These are phyloP conservation scores for Diaprepes abbreviatus DNA, from an alignment of 2,888 invertebrate species.

Conservation along the genomic window DNA sequence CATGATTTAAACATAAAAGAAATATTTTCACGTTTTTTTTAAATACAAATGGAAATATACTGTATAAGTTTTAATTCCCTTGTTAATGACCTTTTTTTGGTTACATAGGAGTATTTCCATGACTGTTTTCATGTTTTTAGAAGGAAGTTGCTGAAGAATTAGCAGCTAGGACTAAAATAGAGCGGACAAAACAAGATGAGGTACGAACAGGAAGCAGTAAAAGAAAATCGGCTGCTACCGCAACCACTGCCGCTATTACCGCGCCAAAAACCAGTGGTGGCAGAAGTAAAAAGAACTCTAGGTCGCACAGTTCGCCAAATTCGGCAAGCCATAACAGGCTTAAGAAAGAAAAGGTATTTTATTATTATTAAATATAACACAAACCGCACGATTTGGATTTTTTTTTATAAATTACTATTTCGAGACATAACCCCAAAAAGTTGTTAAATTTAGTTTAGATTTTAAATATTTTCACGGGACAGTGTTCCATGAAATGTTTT, in stretches of 20 bases:
- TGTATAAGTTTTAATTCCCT: no score
- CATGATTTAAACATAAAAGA: no score
- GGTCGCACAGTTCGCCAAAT: constrained; percentile 41
- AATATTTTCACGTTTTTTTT: no score
- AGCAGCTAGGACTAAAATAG: constrained; percentile 79
- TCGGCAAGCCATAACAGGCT: constrained; percentile 47
- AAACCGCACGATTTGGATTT: no score
- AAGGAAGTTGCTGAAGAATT: constrained; percentile 83
- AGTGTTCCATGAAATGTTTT: neutral
- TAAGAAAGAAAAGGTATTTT: constrained; percentile 76
- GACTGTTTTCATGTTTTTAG: constrained; percentile 62
- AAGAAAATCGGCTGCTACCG: constrained; percentile 70
- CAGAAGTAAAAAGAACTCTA: constrained; percentile 51
- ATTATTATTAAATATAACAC: no score
- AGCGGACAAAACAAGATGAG: constrained; percentile 74
- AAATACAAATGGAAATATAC: no score
- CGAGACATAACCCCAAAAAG: no score
- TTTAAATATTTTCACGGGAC: no score
- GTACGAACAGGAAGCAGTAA: constrained; percentile 74
- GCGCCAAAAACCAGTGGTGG: constrained; percentile 48
- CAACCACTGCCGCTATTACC: constrained; percentile 62
- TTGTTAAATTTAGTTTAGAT: no score
- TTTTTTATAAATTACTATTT: no score
- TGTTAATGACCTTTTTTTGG: constrained; percentile 29
- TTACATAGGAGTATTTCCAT: constrained; percentile 43